These are phyloP conservation scores for Cryptoprocta ferox DNA, from an alignment of 2,797 vertebrate species.

Conservation along the genomic window DNA sequence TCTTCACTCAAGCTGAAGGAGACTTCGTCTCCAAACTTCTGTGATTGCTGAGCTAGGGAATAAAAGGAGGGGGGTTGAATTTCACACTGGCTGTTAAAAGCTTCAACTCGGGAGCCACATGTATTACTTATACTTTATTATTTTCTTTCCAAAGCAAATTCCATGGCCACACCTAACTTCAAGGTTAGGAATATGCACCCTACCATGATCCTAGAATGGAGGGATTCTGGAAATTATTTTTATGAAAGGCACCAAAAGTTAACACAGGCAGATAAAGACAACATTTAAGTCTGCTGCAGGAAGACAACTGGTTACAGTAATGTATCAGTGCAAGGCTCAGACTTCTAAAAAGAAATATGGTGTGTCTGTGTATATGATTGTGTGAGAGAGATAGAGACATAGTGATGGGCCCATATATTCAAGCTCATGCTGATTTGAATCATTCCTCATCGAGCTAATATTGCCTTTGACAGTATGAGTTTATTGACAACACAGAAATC, in stretches of 20 bases:
- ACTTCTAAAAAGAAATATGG: not conserved
- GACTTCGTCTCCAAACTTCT: too few relatives aligned
- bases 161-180: not conserved
- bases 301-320: not conserved
- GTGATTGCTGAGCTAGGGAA: not conserved
- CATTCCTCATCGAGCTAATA: conserved; percentile 8
- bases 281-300: not conserved
- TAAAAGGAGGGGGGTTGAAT: not conserved
- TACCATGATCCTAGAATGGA: not conserved
- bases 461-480: not conserved
- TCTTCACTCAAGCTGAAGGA: not conserved
- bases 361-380: not conserved
- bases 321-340: not conserved
- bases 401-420: not conserved
- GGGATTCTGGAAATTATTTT: not conserved
- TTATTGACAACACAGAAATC: conserved; percentile 28
- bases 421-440: not conserved
- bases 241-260: not conserved
- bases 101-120: not conserved
- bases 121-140: not conserved
- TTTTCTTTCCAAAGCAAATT: not conserved
- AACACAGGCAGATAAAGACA: not conserved
- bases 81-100: not conserved
- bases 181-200: not conserved
- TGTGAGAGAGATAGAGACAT: not conserved